Conservation (phyloP, 2,888 invertebrate species). For the Drosophila anomelani region DNA sequence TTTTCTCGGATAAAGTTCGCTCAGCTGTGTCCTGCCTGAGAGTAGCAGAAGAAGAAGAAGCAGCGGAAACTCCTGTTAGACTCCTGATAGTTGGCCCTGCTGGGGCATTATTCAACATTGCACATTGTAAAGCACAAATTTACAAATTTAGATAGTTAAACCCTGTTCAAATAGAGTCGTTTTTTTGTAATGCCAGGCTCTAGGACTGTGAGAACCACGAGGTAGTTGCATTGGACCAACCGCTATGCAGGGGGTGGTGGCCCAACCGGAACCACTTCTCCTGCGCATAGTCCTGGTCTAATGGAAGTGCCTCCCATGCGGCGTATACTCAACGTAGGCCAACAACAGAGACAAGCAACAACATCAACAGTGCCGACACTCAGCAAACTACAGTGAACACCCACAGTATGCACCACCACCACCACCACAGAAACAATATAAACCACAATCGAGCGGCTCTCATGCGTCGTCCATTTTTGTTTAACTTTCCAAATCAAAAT, state of each 20-base stretch:
- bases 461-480: conserved; percentile 57
- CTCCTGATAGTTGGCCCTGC: conserved; percentile 15
- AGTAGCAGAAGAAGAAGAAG: neutral
- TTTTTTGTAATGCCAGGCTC: conserved; percentile 48
- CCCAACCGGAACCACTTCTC: neutral
- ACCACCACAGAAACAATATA: conserved; percentile 34
- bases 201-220: conserved; percentile 63
- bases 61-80: conserved; percentile 14
- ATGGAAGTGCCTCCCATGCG: conserved; percentile 57
- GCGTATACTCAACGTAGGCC: conserved; percentile 62
- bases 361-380: conserved; percentile 21
- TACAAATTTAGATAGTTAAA: conserved; percentile 15
- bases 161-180: conserved; percentile 8
- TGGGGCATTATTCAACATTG: conserved; percentile 23
- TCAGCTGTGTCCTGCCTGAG: conserved; percentile 30
- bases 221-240: conserved; percentile 62
- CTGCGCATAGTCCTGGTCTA: conserved; percentile 46
- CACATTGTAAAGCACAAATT: conserved; percentile 32
- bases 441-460: conserved; percentile 49
- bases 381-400: conserved; percentile 5
- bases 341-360: conserved; percentile 44
- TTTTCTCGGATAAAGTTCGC: conserved; percentile 61
- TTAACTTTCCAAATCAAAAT: conserved; percentile 57
- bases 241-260: conserved; percentile 43
- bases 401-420: conserved; percentile 33